Evolutionary conservation across 2,888 invertebrate species (phyloP).

Genomic region (Macaria liturata): DNA sequence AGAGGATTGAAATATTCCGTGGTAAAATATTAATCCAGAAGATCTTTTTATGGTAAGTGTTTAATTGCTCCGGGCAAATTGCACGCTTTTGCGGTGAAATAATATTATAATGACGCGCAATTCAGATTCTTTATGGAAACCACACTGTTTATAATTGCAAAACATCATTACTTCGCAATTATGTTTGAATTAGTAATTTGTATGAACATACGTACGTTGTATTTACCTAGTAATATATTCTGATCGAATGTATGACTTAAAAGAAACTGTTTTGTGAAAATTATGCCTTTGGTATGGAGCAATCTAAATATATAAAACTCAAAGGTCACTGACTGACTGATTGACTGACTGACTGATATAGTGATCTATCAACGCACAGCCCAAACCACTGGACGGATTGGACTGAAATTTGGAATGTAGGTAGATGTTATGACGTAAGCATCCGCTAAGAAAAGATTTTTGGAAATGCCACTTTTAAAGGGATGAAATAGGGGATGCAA

Average conservation of each 20-base stretch:
- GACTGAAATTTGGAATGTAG: too few relatives aligned
- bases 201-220: slow-evolving; percentile 4
- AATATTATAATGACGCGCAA: slow-evolving; percentile 46
- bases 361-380: too few relatives aligned
- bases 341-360: too few relatives aligned
- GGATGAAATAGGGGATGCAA: too few relatives aligned
- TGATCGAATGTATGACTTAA: background rate
- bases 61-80: slow-evolving; percentile 7
- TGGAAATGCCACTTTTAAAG: too few relatives aligned
- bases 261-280: too few relatives aligned
- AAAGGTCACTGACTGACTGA: too few relatives aligned
- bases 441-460: too few relatives aligned
- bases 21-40: slow-evolving; percentile 2
- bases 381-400: too few relatives aligned
- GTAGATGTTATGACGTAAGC: too few relatives aligned
- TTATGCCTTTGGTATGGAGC: too few relatives aligned
- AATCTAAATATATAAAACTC: too few relatives aligned
- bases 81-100: slow-evolving; percentile 32
- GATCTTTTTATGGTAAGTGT: slow-evolving; percentile 2
- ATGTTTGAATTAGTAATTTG: slow-evolving; percentile 5
- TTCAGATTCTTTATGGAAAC: slow-evolving; percentile 41
- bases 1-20: background rate
- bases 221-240: background rate
- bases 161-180: slow-evolving; percentile 17
- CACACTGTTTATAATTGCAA: slow-evolving; percentile 16